Evolutionary conservation across 2,888 invertebrate species (phyloP).

Genomic region (Macropis europaea): DNA sequence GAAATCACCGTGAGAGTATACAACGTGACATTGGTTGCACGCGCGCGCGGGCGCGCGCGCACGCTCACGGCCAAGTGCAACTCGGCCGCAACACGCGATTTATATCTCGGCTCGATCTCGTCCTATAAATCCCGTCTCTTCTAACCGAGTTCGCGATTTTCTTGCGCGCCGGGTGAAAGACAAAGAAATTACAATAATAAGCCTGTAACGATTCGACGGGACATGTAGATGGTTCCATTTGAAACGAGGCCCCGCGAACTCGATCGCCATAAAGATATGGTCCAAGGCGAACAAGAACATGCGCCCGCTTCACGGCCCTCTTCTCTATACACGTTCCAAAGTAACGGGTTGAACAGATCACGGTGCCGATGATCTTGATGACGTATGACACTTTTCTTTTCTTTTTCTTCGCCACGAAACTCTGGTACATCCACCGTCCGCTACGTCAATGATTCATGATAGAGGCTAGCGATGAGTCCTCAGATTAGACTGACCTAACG

Average conservation of each 20-base stretch:
- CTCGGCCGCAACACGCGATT: neutral
- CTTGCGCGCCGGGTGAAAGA: neutral
- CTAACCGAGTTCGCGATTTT: neutral
- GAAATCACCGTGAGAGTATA: neutral
- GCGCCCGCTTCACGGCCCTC: slow-evolving; percentile 1
- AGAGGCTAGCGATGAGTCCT: too few relatives aligned
- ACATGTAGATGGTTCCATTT: slow-evolving; percentile 27
- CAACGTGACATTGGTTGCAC: slow-evolving; percentile 25
- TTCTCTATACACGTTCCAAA: slow-evolving; percentile 17
- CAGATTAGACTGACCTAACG: too few relatives aligned
- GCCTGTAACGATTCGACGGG: neutral
- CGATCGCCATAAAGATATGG: slow-evolving; percentile 26
- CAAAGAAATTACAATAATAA: slow-evolving; percentile 4
- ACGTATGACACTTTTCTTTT: neutral
- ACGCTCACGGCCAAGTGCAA: slow-evolving; percentile 18
- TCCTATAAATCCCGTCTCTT: slow-evolving; percentile 6
- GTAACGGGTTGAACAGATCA: slow-evolving; percentile 30
- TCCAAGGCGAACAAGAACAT: slow-evolving; percentile 24
- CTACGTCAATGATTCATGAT: too few relatives aligned
- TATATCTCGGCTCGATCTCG: slow-evolving; percentile 6
- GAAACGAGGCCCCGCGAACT: slow-evolving; percentile 12
- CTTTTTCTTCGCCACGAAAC: neutral
- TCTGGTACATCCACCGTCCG: too few relatives aligned
- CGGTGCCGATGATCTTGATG: slow-evolving; percentile 2
- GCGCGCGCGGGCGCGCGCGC: too few relatives aligned